Percentiles rank a stretch among this genome's conserved stretches.
phyloP scores from a whole-genome alignment of 1,140 invertebrate species.

The Macrobrachium rosenbergii region DNA sequence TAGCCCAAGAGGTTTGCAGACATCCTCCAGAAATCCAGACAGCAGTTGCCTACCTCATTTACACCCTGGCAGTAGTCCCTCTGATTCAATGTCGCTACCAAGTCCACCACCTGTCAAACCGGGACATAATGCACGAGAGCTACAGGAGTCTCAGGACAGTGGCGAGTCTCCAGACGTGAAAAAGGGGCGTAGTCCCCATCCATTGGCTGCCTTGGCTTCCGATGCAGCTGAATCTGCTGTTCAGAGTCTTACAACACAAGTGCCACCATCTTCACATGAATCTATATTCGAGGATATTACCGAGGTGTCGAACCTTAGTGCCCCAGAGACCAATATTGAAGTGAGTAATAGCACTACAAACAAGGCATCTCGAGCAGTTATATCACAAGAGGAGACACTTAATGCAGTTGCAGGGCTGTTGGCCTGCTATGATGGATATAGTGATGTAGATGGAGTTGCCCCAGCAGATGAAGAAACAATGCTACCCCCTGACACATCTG shows the following conservation, averaged over 20 bases:
- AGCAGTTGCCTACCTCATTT: conserved; percentile 20
- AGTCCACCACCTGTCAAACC: conserved; percentile 39
- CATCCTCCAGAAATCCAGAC: background rate
- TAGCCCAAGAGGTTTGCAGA: conserved; percentile 23
- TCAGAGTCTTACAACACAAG: conserved; percentile 49
- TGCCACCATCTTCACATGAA: conserved; percentile 38
- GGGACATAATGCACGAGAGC: conserved; percentile 34
- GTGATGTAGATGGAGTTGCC: conserved; percentile 47
- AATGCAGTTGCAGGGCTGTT: conserved; percentile 89
- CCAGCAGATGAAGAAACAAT: conserved; percentile 59
- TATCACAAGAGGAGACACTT: conserved; percentile 92
- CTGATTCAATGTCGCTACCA: conserved; percentile 32
- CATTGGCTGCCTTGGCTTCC: conserved; percentile 37
- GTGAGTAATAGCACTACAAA: conserved; percentile 63
- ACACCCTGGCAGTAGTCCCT: conserved; percentile 25
- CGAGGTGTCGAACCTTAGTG: conserved; percentile 43
- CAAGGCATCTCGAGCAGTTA: conserved; percentile 79
- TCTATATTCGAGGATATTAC: conserved; percentile 56
- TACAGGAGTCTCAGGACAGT: conserved; percentile 45
- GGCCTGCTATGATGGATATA: conserved; percentile 64
- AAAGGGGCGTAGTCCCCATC: conserved; percentile 42
- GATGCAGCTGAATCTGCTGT: conserved; percentile 60
- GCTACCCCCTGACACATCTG: conserved; percentile 69
- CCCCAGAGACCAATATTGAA: conserved; percentile 65
- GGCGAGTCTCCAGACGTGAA: conserved; percentile 40